Conservation (phyloP, 1,140 invertebrate species). For the Drosophila fuyamai region DNA sequence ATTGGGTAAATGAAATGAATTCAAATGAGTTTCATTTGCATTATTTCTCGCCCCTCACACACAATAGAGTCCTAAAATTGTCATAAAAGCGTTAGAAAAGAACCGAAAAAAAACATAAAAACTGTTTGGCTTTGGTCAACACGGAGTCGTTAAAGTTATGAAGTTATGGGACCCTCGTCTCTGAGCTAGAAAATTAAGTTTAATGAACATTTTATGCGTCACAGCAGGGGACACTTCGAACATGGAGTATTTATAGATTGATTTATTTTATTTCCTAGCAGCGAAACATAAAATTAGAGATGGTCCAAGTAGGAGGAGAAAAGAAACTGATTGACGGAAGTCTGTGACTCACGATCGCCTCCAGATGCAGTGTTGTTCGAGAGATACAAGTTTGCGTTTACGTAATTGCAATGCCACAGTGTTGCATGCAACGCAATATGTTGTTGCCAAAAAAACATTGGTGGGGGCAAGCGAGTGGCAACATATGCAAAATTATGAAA, state of each 20-base stretch:
- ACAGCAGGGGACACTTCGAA: conserved; percentile 51
- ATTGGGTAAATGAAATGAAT: conserved; percentile 55
- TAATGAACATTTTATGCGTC: conserved; percentile 64
- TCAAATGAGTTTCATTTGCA: conserved; percentile 60
- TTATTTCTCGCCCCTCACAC: conserved; percentile 30
- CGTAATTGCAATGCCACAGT: conserved; percentile 54
- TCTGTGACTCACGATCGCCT: conserved; percentile 27
- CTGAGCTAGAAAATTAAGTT: conserved; percentile 49
- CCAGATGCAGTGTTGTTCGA: neutral
- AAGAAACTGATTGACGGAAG: conserved; percentile 1
- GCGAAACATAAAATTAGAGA: conserved; percentile 29
- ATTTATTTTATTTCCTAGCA: conserved; percentile 58
- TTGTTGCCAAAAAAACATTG: conserved; percentile 47
- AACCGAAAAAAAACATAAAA: conserved; percentile 18
- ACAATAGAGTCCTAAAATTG: conserved; percentile 51
- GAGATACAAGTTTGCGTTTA: conserved; percentile 39
- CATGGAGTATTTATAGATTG: conserved; percentile 68
- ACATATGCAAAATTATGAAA: conserved; percentile 60
- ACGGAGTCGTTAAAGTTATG: conserved; percentile 24
- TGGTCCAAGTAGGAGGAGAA: neutral
- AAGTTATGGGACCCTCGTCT: conserved; percentile 17
- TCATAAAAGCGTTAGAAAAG: conserved; percentile 55
- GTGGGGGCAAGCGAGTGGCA: too few relatives aligned
- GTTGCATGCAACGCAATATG: conserved; percentile 54
- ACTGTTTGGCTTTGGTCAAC: conserved; percentile 4